A percentile compares a stretch with the other conserved stretches of the same genome.
phyloP scores from a whole-genome alignment of 2,888 invertebrate genomes.

The Unio pictorum region DNA sequence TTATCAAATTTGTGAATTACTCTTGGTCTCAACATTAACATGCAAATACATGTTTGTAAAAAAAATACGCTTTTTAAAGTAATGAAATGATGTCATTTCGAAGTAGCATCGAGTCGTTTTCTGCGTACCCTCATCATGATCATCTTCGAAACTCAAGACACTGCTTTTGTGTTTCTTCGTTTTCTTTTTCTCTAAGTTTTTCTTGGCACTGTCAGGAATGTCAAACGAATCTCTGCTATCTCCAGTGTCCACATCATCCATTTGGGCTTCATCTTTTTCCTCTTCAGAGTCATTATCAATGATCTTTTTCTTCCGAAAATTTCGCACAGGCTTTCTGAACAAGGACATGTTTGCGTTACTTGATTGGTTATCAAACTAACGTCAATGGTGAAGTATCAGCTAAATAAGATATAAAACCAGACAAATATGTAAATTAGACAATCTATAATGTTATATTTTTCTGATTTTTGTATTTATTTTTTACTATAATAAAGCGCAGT shows the following conservation, averaged over 20 bases:
- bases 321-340: constrained; percentile 90
- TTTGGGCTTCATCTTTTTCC: constrained; percentile 41
- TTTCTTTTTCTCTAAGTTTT: constrained; percentile 48
- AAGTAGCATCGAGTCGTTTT: constrained; percentile 45
- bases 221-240: constrained; percentile 12
- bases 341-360: constrained; percentile 74
- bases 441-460: too few relatives aligned
- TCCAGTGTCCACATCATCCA: constrained; percentile 31
- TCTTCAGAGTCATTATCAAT: constrained; percentile 68
- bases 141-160: constrained; percentile 83
- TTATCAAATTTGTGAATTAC: too few relatives aligned
- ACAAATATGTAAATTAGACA: too few relatives aligned
- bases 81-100: constrained; percentile 1
- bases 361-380: too few relatives aligned
- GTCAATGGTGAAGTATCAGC: too few relatives aligned
- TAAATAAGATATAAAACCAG: too few relatives aligned
- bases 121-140: constrained; percentile 58
- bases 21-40: too few relatives aligned
- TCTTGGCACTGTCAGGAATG: constrained; percentile 10
- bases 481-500: too few relatives aligned
- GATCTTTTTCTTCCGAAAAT: constrained; percentile 77
- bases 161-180: constrained; percentile 51
- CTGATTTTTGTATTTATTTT: too few relatives aligned
- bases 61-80: too few relatives aligned
- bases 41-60: too few relatives aligned